A percentile compares a stretch with the other conserved stretches of the same genome.
phyloP scores from a whole-genome alignment of 2,888 invertebrate species.

The Carpatolechia fugitivella region DNA sequence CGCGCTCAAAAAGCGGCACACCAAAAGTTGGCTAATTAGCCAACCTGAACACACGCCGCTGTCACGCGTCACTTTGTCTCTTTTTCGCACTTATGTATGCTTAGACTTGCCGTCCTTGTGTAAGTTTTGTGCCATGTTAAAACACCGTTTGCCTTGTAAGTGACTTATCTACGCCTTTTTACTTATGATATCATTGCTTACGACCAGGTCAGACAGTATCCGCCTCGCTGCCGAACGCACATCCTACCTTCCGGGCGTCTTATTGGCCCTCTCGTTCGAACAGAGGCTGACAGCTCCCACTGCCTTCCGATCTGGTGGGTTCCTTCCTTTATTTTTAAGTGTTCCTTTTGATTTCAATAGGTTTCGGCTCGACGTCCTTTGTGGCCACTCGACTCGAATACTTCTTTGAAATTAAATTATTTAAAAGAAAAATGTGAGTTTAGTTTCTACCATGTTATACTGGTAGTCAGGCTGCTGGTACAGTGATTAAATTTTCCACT shows the following conservation, averaged over 20 bases:
- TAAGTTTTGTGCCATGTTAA: too few species aligned
- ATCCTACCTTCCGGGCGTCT: slow-evolving; percentile 22
- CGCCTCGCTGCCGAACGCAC: background rate
- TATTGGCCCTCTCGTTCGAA: slow-evolving; percentile 46
- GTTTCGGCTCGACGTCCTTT: slow-evolving; percentile 14
- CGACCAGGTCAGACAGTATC: background rate
- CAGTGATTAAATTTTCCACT: too few species aligned
- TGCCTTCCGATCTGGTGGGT: slow-evolving; percentile 8
- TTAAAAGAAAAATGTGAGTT: background rate
- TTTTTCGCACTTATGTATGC: too few species aligned
- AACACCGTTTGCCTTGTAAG: too few species aligned
- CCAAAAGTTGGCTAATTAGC: too few species aligned
- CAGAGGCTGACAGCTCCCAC: slow-evolving; percentile 13
- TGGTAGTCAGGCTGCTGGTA: too few species aligned
- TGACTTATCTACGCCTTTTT: too few species aligned
- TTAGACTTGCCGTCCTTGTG: too few species aligned
- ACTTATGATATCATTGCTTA: too few species aligned
- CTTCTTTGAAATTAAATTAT: slow-evolving; percentile 4
- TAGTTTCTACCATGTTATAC: background rate
- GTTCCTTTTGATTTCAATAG: slow-evolving; percentile 13
- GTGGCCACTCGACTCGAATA: slow-evolving; percentile 15
- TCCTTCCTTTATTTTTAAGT: background rate
- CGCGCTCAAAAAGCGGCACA: too few species aligned
- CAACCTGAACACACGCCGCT: too few species aligned
- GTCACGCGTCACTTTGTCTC: too few species aligned